These are phyloP conservation scores for Lasius platythorax DNA, from an alignment of 2,888 invertebrate genomes.

Conservation along the genomic window DNA sequence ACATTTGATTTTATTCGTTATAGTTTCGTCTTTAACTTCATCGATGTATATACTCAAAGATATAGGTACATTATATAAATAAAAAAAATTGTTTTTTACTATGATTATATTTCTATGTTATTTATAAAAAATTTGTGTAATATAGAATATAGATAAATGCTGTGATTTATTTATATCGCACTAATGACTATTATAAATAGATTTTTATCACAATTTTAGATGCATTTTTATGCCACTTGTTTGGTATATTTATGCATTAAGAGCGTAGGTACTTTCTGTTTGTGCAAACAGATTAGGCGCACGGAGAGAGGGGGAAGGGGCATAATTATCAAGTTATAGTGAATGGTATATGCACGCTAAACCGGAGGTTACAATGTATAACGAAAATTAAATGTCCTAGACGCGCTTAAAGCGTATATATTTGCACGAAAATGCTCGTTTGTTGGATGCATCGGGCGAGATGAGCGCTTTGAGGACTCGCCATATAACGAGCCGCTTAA, in stretches of 20 bases:
- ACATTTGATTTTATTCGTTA: neutral
- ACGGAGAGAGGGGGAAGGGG: too few species aligned
- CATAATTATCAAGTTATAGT: conserved; percentile 5
- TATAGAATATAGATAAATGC: neutral
- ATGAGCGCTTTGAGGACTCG: conserved; percentile 51
- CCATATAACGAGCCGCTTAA: conserved; percentile 65
- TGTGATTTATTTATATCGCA: neutral
- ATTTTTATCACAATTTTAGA: conserved; percentile 2
- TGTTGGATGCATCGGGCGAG: neutral
- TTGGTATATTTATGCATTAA: neutral
- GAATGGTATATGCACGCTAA: neutral
- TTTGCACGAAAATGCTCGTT: conserved; percentile 50
- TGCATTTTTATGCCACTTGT: neutral
- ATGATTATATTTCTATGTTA: neutral
- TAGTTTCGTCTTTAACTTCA: neutral
- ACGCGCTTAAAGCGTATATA: conserved; percentile 37
- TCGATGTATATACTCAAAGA: neutral
- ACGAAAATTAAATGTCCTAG: conserved; percentile 59
- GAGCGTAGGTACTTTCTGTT: conserved; percentile 2
- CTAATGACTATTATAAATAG: neutral
- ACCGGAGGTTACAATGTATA: conserved; percentile 1
- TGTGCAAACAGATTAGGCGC: neutral
- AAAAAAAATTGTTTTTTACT: neutral
- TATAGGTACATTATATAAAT: neutral
- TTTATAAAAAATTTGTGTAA: neutral